These are phyloP conservation scores for Epicauta chinensis DNA, from an alignment of 1,140 invertebrate species.

Conservation along the genomic window DNA sequence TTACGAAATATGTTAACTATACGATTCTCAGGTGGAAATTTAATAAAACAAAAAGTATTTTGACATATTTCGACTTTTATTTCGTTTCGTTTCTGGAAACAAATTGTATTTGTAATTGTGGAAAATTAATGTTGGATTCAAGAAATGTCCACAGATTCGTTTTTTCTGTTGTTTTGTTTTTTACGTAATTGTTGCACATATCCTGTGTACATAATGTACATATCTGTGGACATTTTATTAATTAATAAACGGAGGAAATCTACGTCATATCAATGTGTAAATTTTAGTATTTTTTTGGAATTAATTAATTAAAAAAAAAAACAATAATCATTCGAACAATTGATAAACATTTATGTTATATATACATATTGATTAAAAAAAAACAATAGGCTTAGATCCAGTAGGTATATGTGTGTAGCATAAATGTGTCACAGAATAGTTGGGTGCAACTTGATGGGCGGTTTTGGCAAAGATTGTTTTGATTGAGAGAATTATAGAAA, in stretches of 20 bases:
- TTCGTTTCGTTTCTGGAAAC: not conserved
- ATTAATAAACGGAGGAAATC: conserved; percentile 17
- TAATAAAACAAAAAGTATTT: conserved; percentile 2
- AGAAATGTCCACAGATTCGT: conserved; percentile 23
- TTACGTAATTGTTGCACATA: conserved; percentile 18
- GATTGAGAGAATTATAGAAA: not conserved
- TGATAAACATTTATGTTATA: not conserved
- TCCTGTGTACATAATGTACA: conserved; percentile 18
- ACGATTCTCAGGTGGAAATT: conserved; percentile 19
- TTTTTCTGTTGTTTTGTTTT: not conserved
- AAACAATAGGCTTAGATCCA: conserved; percentile 29
- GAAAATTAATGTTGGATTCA: conserved; percentile 8
- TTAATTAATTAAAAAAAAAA: conserved; percentile 8
- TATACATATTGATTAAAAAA: conserved; percentile 3
- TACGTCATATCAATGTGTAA: conserved; percentile 38
- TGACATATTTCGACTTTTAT: conserved; percentile 18
- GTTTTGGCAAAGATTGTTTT: not conserved
- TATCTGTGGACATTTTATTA: conserved; percentile 27
- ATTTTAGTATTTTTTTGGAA: conserved; percentile 14
- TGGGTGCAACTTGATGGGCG: not conserved
- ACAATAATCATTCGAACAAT: not conserved
- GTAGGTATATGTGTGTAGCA: conserved; percentile 44
- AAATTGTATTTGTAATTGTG: conserved; percentile 2
- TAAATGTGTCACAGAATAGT: conserved; percentile 26
- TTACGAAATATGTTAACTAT: conserved; percentile 19